Conservation (phyloP, 1,140 invertebrate species). For the Orius laevigatus region DNA sequence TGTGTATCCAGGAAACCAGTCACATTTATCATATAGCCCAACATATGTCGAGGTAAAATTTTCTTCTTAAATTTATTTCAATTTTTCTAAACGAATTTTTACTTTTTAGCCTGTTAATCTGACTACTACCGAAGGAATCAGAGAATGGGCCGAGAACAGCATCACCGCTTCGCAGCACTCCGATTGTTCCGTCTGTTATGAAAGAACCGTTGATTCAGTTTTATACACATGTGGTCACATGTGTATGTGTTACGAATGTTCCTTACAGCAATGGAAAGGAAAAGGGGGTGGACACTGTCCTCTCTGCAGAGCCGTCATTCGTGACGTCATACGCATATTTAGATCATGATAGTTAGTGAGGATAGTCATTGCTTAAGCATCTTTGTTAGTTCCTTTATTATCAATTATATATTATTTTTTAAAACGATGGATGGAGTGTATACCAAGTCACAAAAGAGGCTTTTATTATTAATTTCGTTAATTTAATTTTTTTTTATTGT, state of each 20-base stretch:
- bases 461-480: too few relatives aligned
- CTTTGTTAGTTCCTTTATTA: too few relatives aligned
- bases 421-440: too few relatives aligned
- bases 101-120: slow-evolving; percentile 29
- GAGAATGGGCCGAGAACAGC: slow-evolving; percentile 28
- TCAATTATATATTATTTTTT: too few relatives aligned
- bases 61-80: slow-evolving; percentile 11
- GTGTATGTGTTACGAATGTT: slow-evolving; percentile 97
- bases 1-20: slow-evolving; percentile 21
- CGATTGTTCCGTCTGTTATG: slow-evolving; percentile 91
- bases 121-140: slow-evolving; percentile 23
- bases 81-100: slow-evolving; percentile 13
- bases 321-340: slow-evolving; percentile 89
- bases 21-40: slow-evolving; percentile 40
- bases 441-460: too few relatives aligned
- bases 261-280: slow-evolving; percentile 75
- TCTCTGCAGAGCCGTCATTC: slow-evolving; percentile 78
- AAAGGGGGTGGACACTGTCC: slow-evolving; percentile 84
- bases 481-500: too few relatives aligned
- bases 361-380: too few relatives aligned
- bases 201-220: slow-evolving; percentile 79
- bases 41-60: slow-evolving; percentile 38
- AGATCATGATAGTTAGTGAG: slow-evolving; percentile 37
- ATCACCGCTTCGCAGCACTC: slow-evolving; percentile 21
- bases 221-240: slow-evolving; percentile 95